Base-by-base conservation (phyloP, 37 sponge, comb jelly and placozoan species). In the Hexactinellida sp. region DNA sequence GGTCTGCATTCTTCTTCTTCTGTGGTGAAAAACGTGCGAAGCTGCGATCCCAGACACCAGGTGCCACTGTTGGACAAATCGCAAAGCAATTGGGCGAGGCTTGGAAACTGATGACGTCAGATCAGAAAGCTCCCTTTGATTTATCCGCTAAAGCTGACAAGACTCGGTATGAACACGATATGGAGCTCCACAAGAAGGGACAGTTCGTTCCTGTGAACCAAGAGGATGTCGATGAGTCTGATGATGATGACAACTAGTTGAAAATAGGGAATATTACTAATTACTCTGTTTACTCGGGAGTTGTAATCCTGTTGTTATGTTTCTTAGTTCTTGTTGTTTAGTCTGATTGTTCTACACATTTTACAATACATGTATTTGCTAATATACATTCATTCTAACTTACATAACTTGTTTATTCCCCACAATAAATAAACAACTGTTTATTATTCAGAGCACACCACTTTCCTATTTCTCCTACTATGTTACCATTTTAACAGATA, bases 1-100 rank as follows among this genome's bases (percentile, higher is more conserved):
- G 87, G 87, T 87, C 87, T 87, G 87, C 83, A 38, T 87, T 87
- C 83, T 82, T 87, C 51, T 87, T 87, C 83, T 87, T 87, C 36
- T 82, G 87, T 39, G 36, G 38, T 0, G 87, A 82, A 38, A 87
- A 87, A 39, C 54, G 87, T 37, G 83, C 87, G 0, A 82, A 87
- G 52, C 83, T 87, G 0, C 71, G 87, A 38, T 0, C 10, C 10
- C 87, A 87, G 83, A 87, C 37, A 0, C 83, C 54, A 25, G 82
- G 41, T 19, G 87, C 87, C 0, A 87, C 36, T 36, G 87, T 87
- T 38, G 87, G 87, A 5, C 38, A 54, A 21, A 38, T 87, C 0
- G 82, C 87, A 0, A 87, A 87, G 87, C 82, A 87, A 41, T 51
- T 87, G 0, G 82, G 83, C 23, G 87, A 38, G 0, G 85, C 38